Conservation (phyloP, 2,797 vertebrate species). For the Sebastes cheni region DNA sequence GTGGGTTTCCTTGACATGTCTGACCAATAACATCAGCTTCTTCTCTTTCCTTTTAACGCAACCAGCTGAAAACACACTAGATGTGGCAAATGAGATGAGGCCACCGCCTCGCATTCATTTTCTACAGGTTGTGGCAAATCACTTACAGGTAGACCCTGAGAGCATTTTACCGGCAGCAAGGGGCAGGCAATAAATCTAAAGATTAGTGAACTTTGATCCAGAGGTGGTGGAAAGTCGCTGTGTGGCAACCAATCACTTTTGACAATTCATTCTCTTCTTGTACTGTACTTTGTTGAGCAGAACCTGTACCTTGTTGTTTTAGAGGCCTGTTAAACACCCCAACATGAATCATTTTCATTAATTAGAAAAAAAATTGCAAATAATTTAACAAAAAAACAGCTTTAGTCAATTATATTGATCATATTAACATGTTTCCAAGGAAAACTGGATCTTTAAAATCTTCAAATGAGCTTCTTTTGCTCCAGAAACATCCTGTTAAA, state of each 20-base stretch:
- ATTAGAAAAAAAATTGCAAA: background rate
- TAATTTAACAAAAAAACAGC: background rate
- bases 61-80: background rate
- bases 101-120: background rate
- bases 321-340: background rate
- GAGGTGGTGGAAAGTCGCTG: background rate
- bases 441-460: background rate
- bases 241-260: background rate
- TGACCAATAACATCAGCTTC: background rate
- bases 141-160: background rate
- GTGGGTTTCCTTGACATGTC: background rate
- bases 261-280: background rate
- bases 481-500: background rate
- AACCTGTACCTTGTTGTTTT: background rate
- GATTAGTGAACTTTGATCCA: background rate
- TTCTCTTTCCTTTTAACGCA: background rate
- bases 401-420: background rate
- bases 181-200: background rate
- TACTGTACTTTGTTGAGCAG: background rate
- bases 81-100: background rate
- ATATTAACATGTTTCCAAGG: background rate
- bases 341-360: too few relatives aligned
- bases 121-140: background rate
- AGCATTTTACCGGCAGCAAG: background rate
- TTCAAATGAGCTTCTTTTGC: slow-evolving; percentile 2